Evolutionary conservation across 53 echinoderm and acorn worm species (phyloP).

Genomic region (Echinarachnius parma): DNA sequence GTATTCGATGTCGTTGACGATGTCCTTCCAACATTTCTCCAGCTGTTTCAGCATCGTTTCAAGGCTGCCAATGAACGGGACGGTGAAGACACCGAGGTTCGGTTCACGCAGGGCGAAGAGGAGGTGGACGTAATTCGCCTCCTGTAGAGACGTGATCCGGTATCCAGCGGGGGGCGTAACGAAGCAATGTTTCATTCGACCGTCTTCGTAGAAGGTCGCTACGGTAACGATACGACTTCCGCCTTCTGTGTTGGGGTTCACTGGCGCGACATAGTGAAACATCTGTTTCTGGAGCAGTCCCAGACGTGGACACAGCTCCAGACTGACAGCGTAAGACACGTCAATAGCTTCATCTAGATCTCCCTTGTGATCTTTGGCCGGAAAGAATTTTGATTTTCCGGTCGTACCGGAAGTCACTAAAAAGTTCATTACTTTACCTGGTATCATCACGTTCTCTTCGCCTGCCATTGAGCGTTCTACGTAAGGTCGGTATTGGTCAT

Average conservation of each 20-base stretch:
- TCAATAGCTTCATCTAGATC: background rate
- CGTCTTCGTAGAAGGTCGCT: background rate
- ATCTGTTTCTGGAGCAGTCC: conserved; percentile 3
- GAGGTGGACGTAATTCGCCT: conserved; percentile 62
- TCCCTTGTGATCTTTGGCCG: background rate
- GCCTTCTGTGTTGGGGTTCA: conserved; percentile 1
- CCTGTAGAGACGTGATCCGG: conserved; percentile 32
- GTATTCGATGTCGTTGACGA: conserved; percentile 59
- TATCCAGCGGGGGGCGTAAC: conserved; percentile 49
- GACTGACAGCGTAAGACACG: background rate
- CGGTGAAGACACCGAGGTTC: conserved; percentile 15
- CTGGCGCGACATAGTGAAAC: conserved; percentile 3
- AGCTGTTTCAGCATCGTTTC: conserved; percentile 44
- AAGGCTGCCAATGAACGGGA: conserved; percentile 28
- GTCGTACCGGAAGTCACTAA: conserved; percentile 67
- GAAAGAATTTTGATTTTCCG: conserved; percentile 32
- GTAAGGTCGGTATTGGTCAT: conserved; percentile 56
- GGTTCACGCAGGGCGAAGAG: conserved; percentile 68
- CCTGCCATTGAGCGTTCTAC: conserved; percentile 59
- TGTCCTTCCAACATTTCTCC: conserved; percentile 58
- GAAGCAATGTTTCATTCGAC: background rate
- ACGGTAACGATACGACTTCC: conserved; percentile 34
- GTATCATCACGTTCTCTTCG: conserved; percentile 61
- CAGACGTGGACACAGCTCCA: background rate
- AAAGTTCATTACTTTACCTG: conserved; percentile 22